phyloP scores from a whole-genome alignment of 2,888 invertebrate species.

The Pedicia rivosa region DNA sequence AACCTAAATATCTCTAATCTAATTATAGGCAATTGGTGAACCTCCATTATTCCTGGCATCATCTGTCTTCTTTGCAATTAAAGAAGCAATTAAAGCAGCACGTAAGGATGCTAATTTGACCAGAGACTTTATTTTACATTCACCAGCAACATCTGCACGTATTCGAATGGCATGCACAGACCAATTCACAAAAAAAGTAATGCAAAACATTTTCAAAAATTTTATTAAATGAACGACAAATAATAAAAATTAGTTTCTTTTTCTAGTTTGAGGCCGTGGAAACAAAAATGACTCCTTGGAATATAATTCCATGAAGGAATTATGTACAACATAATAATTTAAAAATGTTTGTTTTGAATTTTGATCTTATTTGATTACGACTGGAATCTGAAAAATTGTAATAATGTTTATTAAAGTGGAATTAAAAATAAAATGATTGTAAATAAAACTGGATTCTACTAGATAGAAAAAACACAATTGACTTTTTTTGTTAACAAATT shows the following conservation, averaged over 20 bases:
- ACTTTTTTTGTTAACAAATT: too few species aligned
- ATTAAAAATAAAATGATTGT: too few species aligned
- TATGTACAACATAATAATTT: too few species aligned
- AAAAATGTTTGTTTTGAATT: too few species aligned
- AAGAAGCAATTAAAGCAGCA: conserved; percentile 68
- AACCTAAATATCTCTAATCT: conserved; percentile 3
- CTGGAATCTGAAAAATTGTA: too few species aligned
- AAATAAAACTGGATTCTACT: too few species aligned
- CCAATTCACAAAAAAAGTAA: conserved; percentile 57
- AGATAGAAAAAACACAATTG: too few species aligned
- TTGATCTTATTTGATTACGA: too few species aligned
- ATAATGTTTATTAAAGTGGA: too few species aligned
- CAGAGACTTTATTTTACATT: conserved; percentile 46
- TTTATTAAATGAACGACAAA: too few species aligned
- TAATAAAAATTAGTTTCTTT: too few species aligned
- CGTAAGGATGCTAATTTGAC: conserved; percentile 49
- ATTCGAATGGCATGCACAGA: conserved; percentile 85
- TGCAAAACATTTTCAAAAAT: too few species aligned
- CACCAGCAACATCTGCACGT: conserved; percentile 77
- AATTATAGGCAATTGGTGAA: conserved; percentile 77
- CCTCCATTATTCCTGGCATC: conserved; percentile 83
- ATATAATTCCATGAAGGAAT: conserved; percentile 35
- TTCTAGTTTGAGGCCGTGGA: conserved; percentile 39
- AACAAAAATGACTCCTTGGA: conserved; percentile 46
- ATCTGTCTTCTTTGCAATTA: conserved; percentile 81